Evolutionary conservation across 1,140 invertebrate species (phyloP).

Genomic region (Neodiprion pinetum): DNA sequence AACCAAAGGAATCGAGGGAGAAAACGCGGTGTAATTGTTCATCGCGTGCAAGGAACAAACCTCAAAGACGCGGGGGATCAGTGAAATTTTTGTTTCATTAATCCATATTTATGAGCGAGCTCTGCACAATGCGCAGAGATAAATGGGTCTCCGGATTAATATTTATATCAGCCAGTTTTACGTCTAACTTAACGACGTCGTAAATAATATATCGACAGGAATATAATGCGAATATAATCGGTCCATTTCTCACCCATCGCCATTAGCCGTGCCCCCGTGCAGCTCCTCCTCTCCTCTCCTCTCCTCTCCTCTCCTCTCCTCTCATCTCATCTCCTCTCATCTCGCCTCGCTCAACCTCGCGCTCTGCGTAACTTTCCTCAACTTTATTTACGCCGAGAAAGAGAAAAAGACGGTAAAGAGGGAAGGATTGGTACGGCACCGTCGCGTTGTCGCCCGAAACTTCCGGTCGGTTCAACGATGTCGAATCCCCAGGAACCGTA

Average conservation of each 20-base stretch:
- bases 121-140: neutral
- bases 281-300: constrained; percentile 18
- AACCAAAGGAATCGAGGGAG: neutral
- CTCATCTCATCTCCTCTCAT: neutral
- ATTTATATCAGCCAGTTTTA: constrained; percentile 16
- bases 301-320: neutral
- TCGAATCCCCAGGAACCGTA: too few relatives aligned
- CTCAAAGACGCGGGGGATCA: neutral
- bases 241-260: constrained; percentile 25
- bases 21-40: neutral
- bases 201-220: constrained; percentile 42
- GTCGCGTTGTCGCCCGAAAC: too few relatives aligned
- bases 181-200: constrained; percentile 37
- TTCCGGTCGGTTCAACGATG: too few relatives aligned
- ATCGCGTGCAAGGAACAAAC: constrained; percentile 12
- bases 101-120: constrained; percentile 36
- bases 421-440: neutral
- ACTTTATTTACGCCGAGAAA: neutral
- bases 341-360: neutral
- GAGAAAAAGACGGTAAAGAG: too few relatives aligned
- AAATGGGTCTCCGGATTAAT: constrained; percentile 26
- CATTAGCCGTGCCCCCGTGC: constrained; percentile 25
- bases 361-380: constrained; percentile 28
- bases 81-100: constrained; percentile 24
- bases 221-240: constrained; percentile 39